A percentile compares a stretch with the other conserved stretches of the same genome.
Evolutionary conservation across 2,888 invertebrate genomes (phyloP).

Genomic region (Stenotaenia linearis): DNA sequence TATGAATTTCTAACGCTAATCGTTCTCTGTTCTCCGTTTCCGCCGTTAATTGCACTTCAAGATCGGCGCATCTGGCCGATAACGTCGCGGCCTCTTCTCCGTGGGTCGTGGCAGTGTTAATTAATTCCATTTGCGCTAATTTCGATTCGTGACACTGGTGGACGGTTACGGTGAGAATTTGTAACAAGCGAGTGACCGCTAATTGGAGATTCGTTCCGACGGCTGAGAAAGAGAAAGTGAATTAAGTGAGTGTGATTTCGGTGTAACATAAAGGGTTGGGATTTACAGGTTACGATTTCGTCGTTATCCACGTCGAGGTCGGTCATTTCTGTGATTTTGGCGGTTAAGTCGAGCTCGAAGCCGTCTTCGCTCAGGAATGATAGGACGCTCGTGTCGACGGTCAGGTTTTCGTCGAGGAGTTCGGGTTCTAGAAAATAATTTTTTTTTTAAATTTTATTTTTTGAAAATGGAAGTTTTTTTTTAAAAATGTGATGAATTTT

Average conservation of each 20-base stretch:
- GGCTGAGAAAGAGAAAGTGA: constrained; percentile 19
- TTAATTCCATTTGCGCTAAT: constrained; percentile 27
- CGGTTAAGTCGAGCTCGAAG: constrained; percentile 11
- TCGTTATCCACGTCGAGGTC: background rate
- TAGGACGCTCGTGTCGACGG: background rate
- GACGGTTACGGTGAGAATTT: constrained; percentile 33
- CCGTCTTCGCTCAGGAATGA: constrained; percentile 28
- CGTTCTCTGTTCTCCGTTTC: constrained; percentile 44
- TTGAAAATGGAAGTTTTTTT: too few species aligned
- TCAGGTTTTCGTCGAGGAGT: background rate
- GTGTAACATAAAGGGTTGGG: too few species aligned
- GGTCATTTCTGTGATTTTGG: background rate
- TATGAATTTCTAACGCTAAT: constrained; percentile 46
- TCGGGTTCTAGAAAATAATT: background rate
- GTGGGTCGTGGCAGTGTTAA: constrained; percentile 2
- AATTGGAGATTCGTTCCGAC: constrained; percentile 30
- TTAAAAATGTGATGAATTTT: too few species aligned
- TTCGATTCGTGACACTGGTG: constrained; percentile 35
- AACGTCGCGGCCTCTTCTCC: constrained; percentile 34
- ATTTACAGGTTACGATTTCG: constrained; percentile 15
- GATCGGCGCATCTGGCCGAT: constrained; percentile 38
- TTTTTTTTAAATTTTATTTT: background rate
- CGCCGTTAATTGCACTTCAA: constrained; percentile 40
- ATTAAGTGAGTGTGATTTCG: background rate
- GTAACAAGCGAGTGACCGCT: constrained; percentile 34